Percentiles rank a stretch among this genome's conserved stretches.
These are phyloP conservation scores for Aphaenogaster floridana DNA, from an alignment of 1,140 invertebrate genomes.

Conservation along the genomic window DNA sequence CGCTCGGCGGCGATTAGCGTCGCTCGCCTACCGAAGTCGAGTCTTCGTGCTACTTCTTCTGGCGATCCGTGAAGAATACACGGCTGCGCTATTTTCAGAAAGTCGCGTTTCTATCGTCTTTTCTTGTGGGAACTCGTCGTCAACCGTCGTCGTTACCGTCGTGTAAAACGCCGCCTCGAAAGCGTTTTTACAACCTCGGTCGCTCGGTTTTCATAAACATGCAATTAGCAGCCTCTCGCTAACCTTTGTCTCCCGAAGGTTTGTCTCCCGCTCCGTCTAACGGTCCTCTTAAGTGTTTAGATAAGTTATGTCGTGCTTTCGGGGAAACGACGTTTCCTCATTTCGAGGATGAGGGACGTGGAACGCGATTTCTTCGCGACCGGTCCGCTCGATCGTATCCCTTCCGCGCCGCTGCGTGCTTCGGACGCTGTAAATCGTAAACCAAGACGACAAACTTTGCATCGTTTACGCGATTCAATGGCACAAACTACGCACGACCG, in stretches of 20 bases:
- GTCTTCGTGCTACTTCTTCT: slow-evolving; percentile 76
- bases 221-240: slow-evolving; percentile 33
- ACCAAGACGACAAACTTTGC: slow-evolving; percentile 15
- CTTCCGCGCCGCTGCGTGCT: background rate
- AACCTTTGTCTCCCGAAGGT: slow-evolving; percentile 39
- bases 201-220: slow-evolving; percentile 55
- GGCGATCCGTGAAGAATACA: slow-evolving; percentile 18
- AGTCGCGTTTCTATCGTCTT: slow-evolving; percentile 21
- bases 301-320: slow-evolving; percentile 20
- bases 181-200: slow-evolving; percentile 43
- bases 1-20: slow-evolving; percentile 75
- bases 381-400: background rate
- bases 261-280: slow-evolving; percentile 2
- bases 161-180: slow-evolving; percentile 37
- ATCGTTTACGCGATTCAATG: slow-evolving; percentile 45
- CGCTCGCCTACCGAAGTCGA: slow-evolving; percentile 76
- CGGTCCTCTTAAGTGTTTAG: background rate
- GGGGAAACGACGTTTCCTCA: slow-evolving; percentile 28
- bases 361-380: slow-evolving; percentile 14
- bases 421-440: slow-evolving; percentile 7
- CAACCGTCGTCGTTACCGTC: slow-evolving; percentile 34
- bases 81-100: slow-evolving; percentile 50
- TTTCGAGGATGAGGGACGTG: background rate
- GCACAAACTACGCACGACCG: background rate
- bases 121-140: slow-evolving; percentile 64